Conservation (phyloP, 2,888 invertebrate genomes). For the Gordius sp. region DNA sequence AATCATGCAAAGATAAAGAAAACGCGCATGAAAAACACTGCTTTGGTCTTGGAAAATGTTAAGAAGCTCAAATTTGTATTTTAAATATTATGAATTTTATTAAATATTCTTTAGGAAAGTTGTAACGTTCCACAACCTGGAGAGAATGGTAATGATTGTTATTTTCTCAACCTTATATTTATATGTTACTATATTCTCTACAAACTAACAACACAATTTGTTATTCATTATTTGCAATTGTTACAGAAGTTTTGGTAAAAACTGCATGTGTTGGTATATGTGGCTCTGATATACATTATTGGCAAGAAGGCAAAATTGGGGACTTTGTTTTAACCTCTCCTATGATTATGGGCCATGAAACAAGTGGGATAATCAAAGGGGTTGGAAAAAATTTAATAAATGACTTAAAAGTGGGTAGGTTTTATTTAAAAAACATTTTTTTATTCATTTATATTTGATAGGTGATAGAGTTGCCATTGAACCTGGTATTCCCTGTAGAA, state of each 20-base stretch:
- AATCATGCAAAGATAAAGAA: no score
- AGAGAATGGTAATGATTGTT: slow-evolving; percentile 38
- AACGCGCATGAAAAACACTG: no score
- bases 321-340: slow-evolving; percentile 56
- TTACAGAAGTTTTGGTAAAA: slow-evolving; percentile 50
- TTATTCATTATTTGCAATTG: no score
- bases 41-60: no score
- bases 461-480: slow-evolving; percentile 66
- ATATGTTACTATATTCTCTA: not conserved
- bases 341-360: slow-evolving; percentile 83
- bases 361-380: slow-evolving; percentile 38
- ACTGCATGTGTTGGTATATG: slow-evolving; percentile 89
- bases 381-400: slow-evolving; percentile 38
- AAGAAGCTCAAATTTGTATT: no score
- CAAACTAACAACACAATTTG: no score
- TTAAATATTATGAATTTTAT: no score
- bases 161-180: slow-evolving; percentile 13
- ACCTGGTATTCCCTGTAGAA: slow-evolving; percentile 55
- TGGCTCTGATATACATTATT: slow-evolving; percentile 71
- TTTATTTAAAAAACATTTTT: not conserved
- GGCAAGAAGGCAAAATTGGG: slow-evolving; percentile 54
- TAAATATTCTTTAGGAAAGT: no score
- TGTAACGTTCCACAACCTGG: slow-evolving; percentile 49
- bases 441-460: slow-evolving; percentile 17
- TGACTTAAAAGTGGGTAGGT: slow-evolving; percentile 34